Percentiles rank a stretch among this genome's conserved stretches.
phyloP scores from a whole-genome alignment of 2,113 vertebrate species.

The Podocnemis expansa region DNA sequence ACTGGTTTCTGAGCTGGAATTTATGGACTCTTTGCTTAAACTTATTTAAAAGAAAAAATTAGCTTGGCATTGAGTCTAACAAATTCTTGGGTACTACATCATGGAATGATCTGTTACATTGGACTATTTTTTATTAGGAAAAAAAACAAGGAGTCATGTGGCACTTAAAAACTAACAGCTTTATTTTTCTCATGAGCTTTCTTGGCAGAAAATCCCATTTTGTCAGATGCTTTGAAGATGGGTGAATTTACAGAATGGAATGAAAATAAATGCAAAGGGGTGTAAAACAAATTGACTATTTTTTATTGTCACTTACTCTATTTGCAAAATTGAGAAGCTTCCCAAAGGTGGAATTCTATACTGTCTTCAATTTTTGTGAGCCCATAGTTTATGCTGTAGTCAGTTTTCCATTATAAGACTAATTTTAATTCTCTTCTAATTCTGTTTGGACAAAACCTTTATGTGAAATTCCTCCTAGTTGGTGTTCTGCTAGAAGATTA shows the following conservation, averaged over 20 bases:
- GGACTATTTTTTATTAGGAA: too few species aligned
- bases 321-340: background rate
- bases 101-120: too few species aligned
- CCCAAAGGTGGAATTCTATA: background rate
- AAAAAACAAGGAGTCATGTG: too few species aligned
- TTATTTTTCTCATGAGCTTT: too few species aligned
- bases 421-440: accelerated
- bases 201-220: too few species aligned
- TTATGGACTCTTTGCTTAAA: background rate
- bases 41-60: background rate
- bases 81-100: background rate
- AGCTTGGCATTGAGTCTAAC: background rate
- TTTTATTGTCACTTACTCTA: accelerated
- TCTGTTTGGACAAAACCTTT: constrained; percentile 43
- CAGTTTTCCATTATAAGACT: background rate
- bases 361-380: background rate
- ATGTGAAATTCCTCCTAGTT: constrained; percentile 38
- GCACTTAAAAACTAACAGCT: too few species aligned
- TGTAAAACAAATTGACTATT: too few species aligned
- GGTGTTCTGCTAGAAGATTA: background rate
- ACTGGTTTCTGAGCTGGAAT: background rate
- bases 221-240: too few species aligned
- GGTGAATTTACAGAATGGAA: too few species aligned
- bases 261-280: too few species aligned
- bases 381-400: accelerated